phyloP scores from a whole-genome alignment of 2,113 vertebrate species.

The Apeltes quadracus region DNA sequence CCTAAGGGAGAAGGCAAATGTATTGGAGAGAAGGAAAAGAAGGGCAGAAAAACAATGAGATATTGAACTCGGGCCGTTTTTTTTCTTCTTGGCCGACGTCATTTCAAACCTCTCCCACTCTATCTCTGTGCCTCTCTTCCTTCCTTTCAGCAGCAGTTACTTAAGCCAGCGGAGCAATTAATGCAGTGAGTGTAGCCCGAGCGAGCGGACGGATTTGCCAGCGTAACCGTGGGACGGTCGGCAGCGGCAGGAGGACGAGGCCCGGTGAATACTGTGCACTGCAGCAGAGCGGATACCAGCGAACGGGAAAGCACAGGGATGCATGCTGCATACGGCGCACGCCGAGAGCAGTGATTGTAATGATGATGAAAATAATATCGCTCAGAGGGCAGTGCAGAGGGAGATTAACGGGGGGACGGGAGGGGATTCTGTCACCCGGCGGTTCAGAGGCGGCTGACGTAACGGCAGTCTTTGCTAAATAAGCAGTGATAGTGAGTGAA shows the following conservation, averaged over 20 bases:
- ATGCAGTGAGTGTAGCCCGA: slow-evolving; percentile 62
- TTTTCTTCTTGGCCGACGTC: background rate
- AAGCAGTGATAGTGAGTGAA: slow-evolving; percentile 12
- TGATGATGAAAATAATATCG: background rate
- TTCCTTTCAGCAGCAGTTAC: slow-evolving; percentile 25
- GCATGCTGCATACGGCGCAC: slow-evolving; percentile 23
- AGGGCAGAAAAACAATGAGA: slow-evolving; percentile 27
- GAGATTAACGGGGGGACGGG: slow-evolving; percentile 6
- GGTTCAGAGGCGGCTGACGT: slow-evolving; percentile 6
- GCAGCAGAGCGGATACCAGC: slow-evolving; percentile 23
- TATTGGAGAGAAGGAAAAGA: slow-evolving; percentile 36
- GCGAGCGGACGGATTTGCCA: slow-evolving; percentile 39
- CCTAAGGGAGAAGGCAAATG: slow-evolving; percentile 44
- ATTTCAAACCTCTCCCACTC: slow-evolving; percentile 15
- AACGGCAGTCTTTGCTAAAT: slow-evolving; percentile 13
- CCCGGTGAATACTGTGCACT: slow-evolving; percentile 40
- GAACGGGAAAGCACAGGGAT: slow-evolving; percentile 4
- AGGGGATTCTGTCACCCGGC: slow-evolving; percentile 6
- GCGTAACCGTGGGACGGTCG: slow-evolving; percentile 31
- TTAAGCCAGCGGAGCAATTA: slow-evolving; percentile 65
- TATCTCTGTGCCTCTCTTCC: slow-evolving; percentile 9
- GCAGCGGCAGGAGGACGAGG: slow-evolving; percentile 21
- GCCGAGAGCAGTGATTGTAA: slow-evolving; percentile 20
- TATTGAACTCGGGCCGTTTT: slow-evolving; percentile 20
- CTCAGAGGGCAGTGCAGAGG: background rate